Base-by-base conservation (phyloP, 1,140 invertebrate species). In the Helicoverpa armigera region DNA sequence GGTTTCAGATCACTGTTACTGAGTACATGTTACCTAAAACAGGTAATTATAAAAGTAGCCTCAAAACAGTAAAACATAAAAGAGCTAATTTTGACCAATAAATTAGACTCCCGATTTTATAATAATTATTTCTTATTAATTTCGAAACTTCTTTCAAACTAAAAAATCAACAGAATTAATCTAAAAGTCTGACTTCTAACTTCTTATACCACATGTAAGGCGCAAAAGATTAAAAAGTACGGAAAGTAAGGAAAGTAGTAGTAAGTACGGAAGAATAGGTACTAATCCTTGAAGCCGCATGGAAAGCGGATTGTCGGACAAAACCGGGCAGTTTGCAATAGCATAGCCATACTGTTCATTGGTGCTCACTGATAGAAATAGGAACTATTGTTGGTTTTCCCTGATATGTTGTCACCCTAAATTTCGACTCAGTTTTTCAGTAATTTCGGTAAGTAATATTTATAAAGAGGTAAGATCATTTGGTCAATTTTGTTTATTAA, bases 181-280 rank as follows among this genome's bases (percentile, higher is more conserved):
- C 35, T 1, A 9, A 67, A 67, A 48, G 63, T 48, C 3, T 65
- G 18, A 60, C 56, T 48, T 65, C 31, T 13, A 14, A 65, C 61
- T 65, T 65, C 35, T n/a, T n/a, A 65, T 7, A 65, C 14, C n/a
- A 48, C 23, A 53, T 14, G 53, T 29, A 70, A 10, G 54, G 16
- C 5, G 43, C 12, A 18, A 67, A 18, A 70, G 13, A 51, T 51
- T 51, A 70, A 53, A 70, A 48, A 69, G 16, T 50, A 51, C 16
- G 18, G 48, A 16, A 48, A 65, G 14, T 65, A 69, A 70, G 43
- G 29, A 53, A n/a, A n/a, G n/a, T n/a, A n/a, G n/a, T n/a, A n/a
- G 23, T 23, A 23, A 23, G 23, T 23, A 23, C 23, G 23, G 0
- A 23, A 23, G 23, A 23, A 23, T 23, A 23, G 23, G 23, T 50